These are phyloP conservation scores for Lypha dubia DNA, from an alignment of 2,888 invertebrate genomes.

Conservation along the genomic window DNA sequence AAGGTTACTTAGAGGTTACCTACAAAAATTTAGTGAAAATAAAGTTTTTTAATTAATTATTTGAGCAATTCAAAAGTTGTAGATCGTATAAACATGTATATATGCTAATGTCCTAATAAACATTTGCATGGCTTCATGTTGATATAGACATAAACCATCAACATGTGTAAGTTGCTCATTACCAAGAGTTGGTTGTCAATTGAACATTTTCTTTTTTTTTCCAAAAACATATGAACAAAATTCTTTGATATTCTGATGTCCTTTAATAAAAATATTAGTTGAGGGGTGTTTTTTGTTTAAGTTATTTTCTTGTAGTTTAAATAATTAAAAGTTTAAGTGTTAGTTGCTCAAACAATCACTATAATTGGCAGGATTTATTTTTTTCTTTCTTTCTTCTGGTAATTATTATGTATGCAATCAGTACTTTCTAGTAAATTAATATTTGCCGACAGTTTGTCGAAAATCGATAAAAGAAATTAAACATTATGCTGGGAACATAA, in stretches of 20 bases:
- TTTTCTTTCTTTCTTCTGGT: too few species aligned
- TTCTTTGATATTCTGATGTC: conserved; percentile 62
- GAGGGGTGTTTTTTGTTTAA: neutral
- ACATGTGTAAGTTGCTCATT: too few species aligned
- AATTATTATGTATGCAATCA: neutral
- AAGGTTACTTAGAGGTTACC: conserved; percentile 73
- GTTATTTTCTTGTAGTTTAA: neutral
- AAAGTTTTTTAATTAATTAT: neutral
- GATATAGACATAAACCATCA: too few species aligned
- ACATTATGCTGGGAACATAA: too few species aligned
- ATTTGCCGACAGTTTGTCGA: too few species aligned
- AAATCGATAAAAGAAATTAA: too few species aligned
- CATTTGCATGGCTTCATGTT: too few species aligned
- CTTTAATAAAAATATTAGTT: conserved; percentile 48
- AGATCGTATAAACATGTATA: too few species aligned
- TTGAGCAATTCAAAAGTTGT: too few species aligned
- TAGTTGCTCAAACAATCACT: conserved; percentile 1
- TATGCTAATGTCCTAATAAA: too few species aligned
- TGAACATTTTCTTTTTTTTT: conserved; percentile 18
- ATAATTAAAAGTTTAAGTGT: neutral
- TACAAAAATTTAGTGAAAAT: conserved; percentile 31
- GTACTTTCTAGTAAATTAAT: too few species aligned
- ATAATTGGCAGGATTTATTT: conserved; percentile 41
- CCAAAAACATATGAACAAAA: neutral
- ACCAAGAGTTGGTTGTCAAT: too few species aligned